Evolutionary conservation across 2,888 invertebrate genomes (phyloP).

Genomic region (Diplazon laetatorius): DNA sequence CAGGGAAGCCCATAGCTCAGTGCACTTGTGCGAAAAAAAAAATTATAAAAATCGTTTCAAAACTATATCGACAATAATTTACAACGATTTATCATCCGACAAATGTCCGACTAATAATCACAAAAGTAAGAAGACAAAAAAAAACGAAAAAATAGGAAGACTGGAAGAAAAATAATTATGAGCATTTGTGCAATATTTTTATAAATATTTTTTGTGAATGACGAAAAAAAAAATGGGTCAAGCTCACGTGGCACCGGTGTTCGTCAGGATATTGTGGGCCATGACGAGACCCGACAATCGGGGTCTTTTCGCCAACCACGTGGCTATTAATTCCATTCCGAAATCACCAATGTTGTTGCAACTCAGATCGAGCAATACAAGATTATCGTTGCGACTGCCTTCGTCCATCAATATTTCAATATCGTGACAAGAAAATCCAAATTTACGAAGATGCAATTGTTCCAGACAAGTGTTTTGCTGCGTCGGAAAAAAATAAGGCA

Average conservation of each 20-base stretch:
- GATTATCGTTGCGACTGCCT: slow-evolving; percentile 83
- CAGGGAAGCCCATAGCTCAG: slow-evolving; percentile 84
- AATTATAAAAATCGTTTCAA: too few relatives aligned
- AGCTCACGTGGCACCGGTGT: slow-evolving; percentile 84
- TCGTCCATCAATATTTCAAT: slow-evolving; percentile 84
- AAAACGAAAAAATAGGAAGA: not conserved
- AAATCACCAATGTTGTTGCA: slow-evolving; percentile 86
- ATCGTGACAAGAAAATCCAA: slow-evolving; percentile 85
- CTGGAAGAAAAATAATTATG: not conserved
- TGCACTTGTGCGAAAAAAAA: slow-evolving; percentile 82
- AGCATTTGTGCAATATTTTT: too few relatives aligned
- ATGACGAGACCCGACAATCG: slow-evolving; percentile 84
- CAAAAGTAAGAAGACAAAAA: not conserved
- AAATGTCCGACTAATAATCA: too few relatives aligned
- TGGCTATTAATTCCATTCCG: slow-evolving; percentile 84
- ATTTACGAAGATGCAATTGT: slow-evolving; percentile 86
- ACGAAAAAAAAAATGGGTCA: too few relatives aligned
- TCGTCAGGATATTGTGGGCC: slow-evolving; percentile 84
- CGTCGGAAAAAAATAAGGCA: not conserved
- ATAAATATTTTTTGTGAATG: too few relatives aligned
- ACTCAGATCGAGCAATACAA: slow-evolving; percentile 85
- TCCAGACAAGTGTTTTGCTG: slow-evolving; percentile 82
- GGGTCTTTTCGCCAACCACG: slow-evolving; percentile 84
- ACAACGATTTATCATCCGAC: too few relatives aligned
- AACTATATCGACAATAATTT: too few relatives aligned